Evolutionary conservation across 64 coral and sea anemone species (phyloP).

Genomic region (Actinia equina): DNA sequence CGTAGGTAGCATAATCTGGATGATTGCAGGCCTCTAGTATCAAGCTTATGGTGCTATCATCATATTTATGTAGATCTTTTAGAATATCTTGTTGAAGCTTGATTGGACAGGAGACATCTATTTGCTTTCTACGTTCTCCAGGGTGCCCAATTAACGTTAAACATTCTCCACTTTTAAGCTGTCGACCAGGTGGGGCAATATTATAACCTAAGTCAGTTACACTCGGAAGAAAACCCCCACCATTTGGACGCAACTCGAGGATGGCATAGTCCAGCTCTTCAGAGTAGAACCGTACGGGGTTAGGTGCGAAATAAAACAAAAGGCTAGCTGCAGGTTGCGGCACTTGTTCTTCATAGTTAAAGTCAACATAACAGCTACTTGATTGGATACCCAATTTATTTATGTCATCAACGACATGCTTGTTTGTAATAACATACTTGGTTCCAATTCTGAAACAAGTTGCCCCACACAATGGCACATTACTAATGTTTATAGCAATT

Average conservation of each 20-base stretch:
- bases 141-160: neutral
- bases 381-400: neutral
- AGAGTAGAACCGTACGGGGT: neutral
- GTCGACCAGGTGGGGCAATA: neutral
- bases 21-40: neutral
- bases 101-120: neutral
- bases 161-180: neutral
- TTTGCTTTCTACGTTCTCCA: neutral
- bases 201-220: neutral
- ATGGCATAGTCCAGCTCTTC: neutral
- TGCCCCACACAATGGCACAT: neutral
- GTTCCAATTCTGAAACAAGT: slow-evolving; percentile 9
- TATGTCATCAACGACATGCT: neutral
- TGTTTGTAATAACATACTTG: neutral
- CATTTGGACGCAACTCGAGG: neutral
- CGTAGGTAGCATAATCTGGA: neutral
- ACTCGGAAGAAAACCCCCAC: neutral
- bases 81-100: neutral
- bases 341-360: neutral
- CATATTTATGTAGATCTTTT: too few species aligned
- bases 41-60: too few species aligned
- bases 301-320: neutral
- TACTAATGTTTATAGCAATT: neutral
- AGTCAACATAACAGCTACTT: neutral
- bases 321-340: neutral